A percentile compares a stretch with the other conserved stretches of the same genome.
Evolutionary conservation across 2,888 invertebrate genomes (phyloP).

Genomic region (Cantharis flavilabris): DNA sequence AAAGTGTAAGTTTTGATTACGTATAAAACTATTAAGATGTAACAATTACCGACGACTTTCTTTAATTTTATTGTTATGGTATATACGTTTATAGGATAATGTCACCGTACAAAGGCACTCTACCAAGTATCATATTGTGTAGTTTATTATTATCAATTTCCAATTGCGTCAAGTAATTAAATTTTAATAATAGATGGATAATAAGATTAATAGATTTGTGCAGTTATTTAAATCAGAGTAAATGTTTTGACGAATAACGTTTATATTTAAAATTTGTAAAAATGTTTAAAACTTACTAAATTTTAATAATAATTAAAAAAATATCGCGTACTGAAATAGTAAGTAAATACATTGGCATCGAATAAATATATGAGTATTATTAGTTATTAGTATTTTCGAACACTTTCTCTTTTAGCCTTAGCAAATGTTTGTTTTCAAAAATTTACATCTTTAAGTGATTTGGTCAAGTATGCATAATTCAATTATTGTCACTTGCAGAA

Average conservation of each 20-base stretch:
- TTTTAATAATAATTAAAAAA: not conserved
- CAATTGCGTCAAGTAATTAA: not conserved
- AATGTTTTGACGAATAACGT: not conserved
- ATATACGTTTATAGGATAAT: not conserved
- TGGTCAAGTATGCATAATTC: not conserved
- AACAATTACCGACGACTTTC: not conserved
- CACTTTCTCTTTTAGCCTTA: not conserved
- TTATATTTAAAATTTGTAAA: not conserved
- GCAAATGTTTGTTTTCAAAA: not conserved
- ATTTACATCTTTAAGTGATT: not conserved
- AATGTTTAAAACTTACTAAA: not conserved
- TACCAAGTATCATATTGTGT: not conserved
- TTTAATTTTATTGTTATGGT: not conserved
- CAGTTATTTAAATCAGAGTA: not conserved
- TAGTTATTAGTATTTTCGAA: not conserved
- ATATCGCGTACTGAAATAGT: not conserved
- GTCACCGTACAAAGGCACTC: not conserved
- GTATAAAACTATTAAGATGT: not conserved
- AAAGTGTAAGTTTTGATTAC: not conserved
- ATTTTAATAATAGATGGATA: not conserved
- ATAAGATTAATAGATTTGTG: not conserved
- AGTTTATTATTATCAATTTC: not conserved
- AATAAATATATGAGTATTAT: not conserved
- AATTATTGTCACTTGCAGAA: not conserved
- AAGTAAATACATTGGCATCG: not conserved